Conservation (phyloP, 2,797 vertebrate species). For the Fistularia commersonii region DNA sequence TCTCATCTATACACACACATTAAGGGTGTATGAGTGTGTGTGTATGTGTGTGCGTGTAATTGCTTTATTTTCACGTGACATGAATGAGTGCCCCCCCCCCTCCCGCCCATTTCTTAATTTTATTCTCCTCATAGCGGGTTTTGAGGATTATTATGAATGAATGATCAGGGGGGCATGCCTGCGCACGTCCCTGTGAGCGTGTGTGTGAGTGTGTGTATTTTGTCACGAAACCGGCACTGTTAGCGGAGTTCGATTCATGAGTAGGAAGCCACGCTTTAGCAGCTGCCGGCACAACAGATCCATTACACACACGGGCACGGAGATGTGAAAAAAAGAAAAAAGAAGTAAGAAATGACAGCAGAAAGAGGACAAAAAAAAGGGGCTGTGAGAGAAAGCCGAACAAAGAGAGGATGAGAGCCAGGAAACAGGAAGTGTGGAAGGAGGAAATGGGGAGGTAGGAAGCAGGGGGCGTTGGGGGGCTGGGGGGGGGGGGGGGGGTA, state of each 20-base stretch:
- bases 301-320: slow-evolving; percentile 18
- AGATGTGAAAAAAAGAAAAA: not conserved
- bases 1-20: slow-evolving; percentile 30
- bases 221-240: slow-evolving; percentile 42
- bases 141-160: slow-evolving; percentile 57
- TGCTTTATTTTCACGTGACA: slow-evolving; percentile 52
- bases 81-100: slow-evolving; percentile 16
- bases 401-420: slow-evolving; percentile 65
- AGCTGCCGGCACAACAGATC: slow-evolving; percentile 29
- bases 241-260: slow-evolving; percentile 52
- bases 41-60: slow-evolving; percentile 36
- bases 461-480: too few relatives aligned
- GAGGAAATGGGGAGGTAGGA: slow-evolving; percentile 64
- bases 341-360: slow-evolving; percentile 17
- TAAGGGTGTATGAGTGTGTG: too few relatives aligned
- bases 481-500: slow-evolving; percentile 24
- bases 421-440: slow-evolving; percentile 66
- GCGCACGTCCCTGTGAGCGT: slow-evolving; percentile 7
- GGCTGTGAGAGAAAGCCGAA: slow-evolving; percentile 26
- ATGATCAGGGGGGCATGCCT: slow-evolving; percentile 19
- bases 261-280: slow-evolving; percentile 39
- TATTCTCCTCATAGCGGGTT: slow-evolving; percentile 28
- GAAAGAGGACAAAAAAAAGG: slow-evolving; percentile 18
- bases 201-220: slow-evolving; percentile 24
- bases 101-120: slow-evolving; percentile 18